Evolutionary conservation across 2,113 vertebrate species (phyloP).

Genomic region (Dicerorhinus sumatrensis): DNA sequence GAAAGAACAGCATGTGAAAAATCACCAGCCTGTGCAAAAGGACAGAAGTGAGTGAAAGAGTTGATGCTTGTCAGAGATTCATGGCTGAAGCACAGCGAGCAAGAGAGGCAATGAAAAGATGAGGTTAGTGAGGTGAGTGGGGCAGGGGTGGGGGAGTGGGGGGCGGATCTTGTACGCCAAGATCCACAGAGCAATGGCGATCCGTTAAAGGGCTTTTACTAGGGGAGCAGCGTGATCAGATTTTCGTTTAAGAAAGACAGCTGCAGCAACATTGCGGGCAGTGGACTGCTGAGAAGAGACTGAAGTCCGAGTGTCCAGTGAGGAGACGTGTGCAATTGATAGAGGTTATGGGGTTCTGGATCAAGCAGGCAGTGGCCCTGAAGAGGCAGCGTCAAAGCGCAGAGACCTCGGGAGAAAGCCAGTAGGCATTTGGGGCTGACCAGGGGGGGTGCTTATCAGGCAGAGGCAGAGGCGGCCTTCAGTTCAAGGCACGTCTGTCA

Average conservation of each 20-base stretch:
- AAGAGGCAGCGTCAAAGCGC: rapidly evolving
- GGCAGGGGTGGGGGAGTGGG: neutral
- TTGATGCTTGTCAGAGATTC: neutral
- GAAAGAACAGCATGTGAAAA: neutral
- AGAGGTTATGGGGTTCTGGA: neutral
- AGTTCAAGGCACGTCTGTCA: rapidly evolving
- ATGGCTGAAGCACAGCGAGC: neutral
- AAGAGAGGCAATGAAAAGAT: neutral
- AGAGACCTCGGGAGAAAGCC: neutral
- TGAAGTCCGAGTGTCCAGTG: neutral
- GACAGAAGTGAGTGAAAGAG: neutral
- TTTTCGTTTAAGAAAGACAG: neutral
- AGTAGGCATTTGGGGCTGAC: neutral
- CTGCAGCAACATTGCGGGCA: neutral
- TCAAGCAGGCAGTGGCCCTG: too few relatives aligned
- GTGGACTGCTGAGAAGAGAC: neutral
- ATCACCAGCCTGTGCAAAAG: neutral
- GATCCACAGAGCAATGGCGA: neutral
- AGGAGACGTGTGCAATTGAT: neutral
- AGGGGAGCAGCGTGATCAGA: neutral
- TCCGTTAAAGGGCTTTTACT: neutral
- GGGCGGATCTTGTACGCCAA: neutral
- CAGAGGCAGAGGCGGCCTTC: neutral
- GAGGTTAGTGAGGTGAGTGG: neutral
- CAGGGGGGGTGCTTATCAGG: neutral